Conservation (phyloP, 1,140 invertebrate species). For the Marisa cornuarietis region DNA sequence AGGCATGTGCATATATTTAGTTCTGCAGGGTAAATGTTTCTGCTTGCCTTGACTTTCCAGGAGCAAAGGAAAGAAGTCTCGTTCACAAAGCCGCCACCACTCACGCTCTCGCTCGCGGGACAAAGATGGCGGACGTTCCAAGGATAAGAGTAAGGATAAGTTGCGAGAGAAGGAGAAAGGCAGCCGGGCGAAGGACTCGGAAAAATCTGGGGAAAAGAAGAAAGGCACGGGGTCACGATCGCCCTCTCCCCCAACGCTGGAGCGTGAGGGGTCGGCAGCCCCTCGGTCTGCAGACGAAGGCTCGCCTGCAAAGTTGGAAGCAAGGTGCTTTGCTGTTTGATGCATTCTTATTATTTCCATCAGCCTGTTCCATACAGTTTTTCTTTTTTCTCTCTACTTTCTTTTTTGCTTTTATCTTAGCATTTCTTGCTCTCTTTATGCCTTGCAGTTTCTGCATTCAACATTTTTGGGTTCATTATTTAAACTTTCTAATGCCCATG, state of each 20-base stretch:
- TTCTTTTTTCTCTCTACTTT: neutral
- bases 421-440: neutral
- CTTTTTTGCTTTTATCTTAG: neutral
- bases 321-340: constrained; percentile 13
- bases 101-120: constrained; percentile 25
- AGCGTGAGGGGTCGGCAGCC: constrained; percentile 37
- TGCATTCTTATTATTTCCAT: neutral
- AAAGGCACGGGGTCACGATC: constrained; percentile 33
- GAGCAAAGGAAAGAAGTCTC: constrained; percentile 38
- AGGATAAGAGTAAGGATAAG: constrained; percentile 14
- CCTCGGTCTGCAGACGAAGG: constrained; percentile 4
- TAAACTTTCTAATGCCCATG: too few species aligned
- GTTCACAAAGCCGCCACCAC: constrained; percentile 32
- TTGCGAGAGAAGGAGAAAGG: constrained; percentile 30
- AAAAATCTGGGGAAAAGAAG: constrained; percentile 12
- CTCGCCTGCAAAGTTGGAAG: constrained; percentile 6
- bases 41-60: constrained; percentile 20
- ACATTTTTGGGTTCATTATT: too few species aligned
- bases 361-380: neutral
- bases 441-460: too few species aligned
- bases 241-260: constrained; percentile 50
- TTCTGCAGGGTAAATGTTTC: neutral
- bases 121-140: neutral
- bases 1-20: neutral
- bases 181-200: neutral